Evolutionary conservation across 2,888 invertebrate genomes (phyloP).

Genomic region (Pseudococcus viburni): DNA sequence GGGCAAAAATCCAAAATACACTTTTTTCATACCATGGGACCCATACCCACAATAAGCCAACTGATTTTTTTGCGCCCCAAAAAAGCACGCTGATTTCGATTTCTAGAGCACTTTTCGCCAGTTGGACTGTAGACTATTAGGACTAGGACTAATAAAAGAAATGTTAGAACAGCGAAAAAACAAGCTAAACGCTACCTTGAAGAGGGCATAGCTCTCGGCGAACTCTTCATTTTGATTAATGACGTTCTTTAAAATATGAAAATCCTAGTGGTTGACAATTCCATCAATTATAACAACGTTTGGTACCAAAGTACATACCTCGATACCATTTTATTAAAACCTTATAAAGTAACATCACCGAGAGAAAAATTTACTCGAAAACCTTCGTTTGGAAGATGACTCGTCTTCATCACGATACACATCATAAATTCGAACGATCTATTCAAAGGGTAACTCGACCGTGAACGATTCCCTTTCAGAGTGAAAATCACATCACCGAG

Average conservation of each 20-base stretch:
- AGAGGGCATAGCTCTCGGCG: constrained; percentile 47
- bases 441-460: constrained; percentile 1
- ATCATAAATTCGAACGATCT: not conserved
- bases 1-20: too few relatives aligned
- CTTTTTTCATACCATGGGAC: too few relatives aligned
- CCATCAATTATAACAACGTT: constrained; percentile 56
- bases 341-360: not conserved
- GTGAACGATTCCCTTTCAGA: constrained; percentile 7
- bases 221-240: constrained; percentile 53
- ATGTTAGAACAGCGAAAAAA: constrained; percentile 46
- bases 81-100: too few relatives aligned
- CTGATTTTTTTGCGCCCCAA: too few relatives aligned
- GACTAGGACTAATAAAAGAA: constrained; percentile 51
- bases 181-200: constrained; percentile 54
- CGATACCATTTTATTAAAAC: constrained; percentile 26
- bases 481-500: constrained; percentile 1
- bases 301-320: constrained; percentile 13
- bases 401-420: not conserved
- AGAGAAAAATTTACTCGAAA: not conserved
- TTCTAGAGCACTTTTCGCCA: too few relatives aligned
- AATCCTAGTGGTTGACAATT: constrained; percentile 54
- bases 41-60: too few relatives aligned
- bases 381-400: constrained; percentile 1
- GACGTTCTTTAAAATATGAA: constrained; percentile 46
- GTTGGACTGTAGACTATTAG: too few relatives aligned